Evolutionary conservation across 2,797 vertebrate species (phyloP).

Genomic region (Bovichtus variegatus): DNA sequence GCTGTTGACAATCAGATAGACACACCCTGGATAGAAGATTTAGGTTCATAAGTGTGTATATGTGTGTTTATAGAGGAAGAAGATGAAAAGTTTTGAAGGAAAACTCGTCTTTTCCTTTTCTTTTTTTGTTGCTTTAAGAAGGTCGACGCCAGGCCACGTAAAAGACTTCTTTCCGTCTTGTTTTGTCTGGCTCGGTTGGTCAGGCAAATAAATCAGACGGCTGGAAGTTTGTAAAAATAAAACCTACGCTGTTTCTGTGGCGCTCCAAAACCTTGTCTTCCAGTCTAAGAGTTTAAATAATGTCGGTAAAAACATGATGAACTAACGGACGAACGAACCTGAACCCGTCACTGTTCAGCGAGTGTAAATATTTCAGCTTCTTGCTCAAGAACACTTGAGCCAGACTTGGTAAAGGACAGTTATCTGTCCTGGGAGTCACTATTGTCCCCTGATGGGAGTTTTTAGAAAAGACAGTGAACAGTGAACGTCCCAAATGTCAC

Average conservation of each 20-base stretch:
- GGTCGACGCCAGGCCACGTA: constrained; percentile 8
- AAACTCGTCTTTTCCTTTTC: not conserved
- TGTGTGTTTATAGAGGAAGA: not conserved
- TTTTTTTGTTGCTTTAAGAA: no score
- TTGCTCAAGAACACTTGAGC: not conserved
- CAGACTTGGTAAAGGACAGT: not conserved
- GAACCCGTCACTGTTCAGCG: not conserved
- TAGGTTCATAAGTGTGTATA: not conserved
- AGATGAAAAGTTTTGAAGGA: not conserved
- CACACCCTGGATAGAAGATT: not conserved
- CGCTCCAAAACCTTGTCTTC: constrained; percentile 4
- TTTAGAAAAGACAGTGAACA: no score
- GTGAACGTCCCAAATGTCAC: no score
- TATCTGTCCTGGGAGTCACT: not conserved
- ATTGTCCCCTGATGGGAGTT: not conserved
- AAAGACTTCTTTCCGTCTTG: not conserved
- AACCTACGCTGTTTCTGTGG: constrained; percentile 10
- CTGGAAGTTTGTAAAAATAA: not conserved
- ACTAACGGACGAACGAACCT: not conserved
- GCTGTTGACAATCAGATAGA: not conserved
- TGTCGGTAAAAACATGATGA: constrained; percentile 3
- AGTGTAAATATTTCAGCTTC: not conserved
- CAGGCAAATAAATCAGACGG: constrained; percentile 42
- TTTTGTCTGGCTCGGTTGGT: constrained; percentile 6
- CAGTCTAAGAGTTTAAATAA: constrained; percentile 22